These are phyloP conservation scores for Egretta garzetta DNA, from an alignment of 2,113 vertebrate species.

Conservation along the genomic window DNA sequence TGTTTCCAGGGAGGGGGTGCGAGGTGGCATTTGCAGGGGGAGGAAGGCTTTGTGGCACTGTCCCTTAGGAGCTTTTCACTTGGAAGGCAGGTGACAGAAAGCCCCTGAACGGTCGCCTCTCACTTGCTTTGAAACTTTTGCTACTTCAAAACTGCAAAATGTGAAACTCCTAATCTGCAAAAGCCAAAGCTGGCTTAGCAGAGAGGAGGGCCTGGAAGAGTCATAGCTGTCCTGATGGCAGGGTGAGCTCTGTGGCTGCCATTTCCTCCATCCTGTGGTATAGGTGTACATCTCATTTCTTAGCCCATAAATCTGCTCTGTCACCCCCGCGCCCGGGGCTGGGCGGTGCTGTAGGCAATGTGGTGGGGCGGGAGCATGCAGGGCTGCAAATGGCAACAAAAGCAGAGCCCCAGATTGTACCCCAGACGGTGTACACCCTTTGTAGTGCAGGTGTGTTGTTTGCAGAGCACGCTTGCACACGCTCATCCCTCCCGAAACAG, in stretches of 20 bases:
- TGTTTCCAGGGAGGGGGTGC: not conserved
- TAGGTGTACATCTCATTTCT: not conserved
- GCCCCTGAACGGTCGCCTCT: not conserved
- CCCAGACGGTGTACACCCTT: not conserved
- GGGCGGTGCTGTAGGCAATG: not conserved
- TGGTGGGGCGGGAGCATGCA: not conserved
- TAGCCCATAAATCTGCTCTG: not conserved
- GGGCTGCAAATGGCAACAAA: not conserved
- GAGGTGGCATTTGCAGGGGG: not conserved
- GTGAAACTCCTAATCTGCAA: not conserved
- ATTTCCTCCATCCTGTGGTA: rapidly evolving
- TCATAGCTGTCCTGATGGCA: not conserved
- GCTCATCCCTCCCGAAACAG: not conserved
- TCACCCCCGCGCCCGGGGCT: rapidly evolving
- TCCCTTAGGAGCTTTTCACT: not conserved
- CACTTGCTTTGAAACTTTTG: not conserved
- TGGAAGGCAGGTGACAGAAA: not conserved
- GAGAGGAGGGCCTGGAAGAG: not conserved
- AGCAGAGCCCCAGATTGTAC: not conserved
- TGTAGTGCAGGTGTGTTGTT: not conserved
- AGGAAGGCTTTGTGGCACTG: not conserved
- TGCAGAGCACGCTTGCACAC: not conserved
- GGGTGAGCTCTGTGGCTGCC: not conserved
- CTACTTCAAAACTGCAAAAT: not conserved
- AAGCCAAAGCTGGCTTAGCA: not conserved